A percentile compares a stretch with the other conserved stretches of the same genome.
Conservation (phyloP, 2,113 vertebrate genomes). For the Megaptera novaeangliae region DNA sequence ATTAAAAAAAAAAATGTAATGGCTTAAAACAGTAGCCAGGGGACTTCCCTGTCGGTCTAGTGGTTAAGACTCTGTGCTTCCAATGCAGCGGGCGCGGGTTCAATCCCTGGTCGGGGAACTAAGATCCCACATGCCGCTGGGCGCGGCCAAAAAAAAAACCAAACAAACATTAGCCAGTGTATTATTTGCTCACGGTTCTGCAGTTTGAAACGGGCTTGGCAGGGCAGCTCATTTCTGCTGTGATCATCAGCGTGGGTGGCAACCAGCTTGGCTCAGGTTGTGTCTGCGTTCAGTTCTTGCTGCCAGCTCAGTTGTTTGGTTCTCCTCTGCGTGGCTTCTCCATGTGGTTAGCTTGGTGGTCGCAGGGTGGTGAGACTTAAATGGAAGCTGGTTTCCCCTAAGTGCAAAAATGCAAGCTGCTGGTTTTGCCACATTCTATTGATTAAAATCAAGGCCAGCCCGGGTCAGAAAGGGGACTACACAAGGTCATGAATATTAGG, state of each 20-base stretch:
- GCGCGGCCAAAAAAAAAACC: no score
- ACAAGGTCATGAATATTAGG: not conserved
- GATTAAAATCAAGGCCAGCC: not conserved
- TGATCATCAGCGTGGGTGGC: not conserved
- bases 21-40: not conserved
- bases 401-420: not conserved
- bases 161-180: not conserved
- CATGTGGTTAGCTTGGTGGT: not conserved
- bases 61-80: no score
- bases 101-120: no score
- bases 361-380: not conserved
- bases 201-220: not conserved
- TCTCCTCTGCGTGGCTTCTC: not conserved
- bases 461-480: not conserved
- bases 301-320: not conserved
- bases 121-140: no score
- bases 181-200: not conserved
- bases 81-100: no score
- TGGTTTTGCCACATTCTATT: not conserved
- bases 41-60: no score
- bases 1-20: not conserved
- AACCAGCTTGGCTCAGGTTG: not conserved
- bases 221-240: not conserved
- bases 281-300: not conserved
- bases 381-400: not conserved